A percentile compares a stretch with the other conserved stretches of the same genome.
Conservation (phyloP, 1,140 invertebrate species). For the Eriocheir sinensis region DNA sequence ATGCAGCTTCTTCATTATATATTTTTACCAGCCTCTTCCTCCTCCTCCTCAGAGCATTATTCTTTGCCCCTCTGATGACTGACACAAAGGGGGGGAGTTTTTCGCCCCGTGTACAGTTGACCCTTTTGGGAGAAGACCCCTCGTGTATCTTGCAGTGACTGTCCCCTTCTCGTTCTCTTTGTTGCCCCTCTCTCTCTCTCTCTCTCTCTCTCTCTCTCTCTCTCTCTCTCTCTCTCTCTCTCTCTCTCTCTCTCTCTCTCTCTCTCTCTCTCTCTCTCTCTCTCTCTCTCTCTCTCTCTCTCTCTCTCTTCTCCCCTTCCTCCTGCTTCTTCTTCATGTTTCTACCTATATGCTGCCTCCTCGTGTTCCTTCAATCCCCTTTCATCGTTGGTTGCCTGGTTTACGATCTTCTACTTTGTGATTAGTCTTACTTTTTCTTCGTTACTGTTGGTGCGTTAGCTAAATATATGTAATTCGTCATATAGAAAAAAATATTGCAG, state of each 20-base stretch:
- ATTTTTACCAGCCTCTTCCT: not conserved
- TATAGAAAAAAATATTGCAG: too few species aligned
- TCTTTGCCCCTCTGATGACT: not conserved
- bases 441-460: too few species aligned
- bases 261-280: not conserved
- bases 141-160: not conserved
- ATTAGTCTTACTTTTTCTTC: too few species aligned
- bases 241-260: not conserved
- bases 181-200: not conserved
- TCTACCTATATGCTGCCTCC: not conserved
- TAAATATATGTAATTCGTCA: too few species aligned
- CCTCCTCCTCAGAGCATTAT: not conserved
- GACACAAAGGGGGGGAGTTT: not conserved
- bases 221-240: conserved; percentile 36
- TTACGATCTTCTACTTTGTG: too few species aligned
- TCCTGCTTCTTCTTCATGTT: not conserved
- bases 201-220: conserved; percentile 7
- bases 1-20: not conserved
- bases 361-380: not conserved
- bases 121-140: not conserved
- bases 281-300: not conserved
- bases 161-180: not conserved
- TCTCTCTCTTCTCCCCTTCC: not conserved
- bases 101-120: not conserved
- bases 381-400: too few species aligned